A percentile compares a stretch with the other conserved stretches of the same genome.
phyloP scores from a whole-genome alignment of 1,140 invertebrate species.

The Schlechtendalia chinensis region DNA sequence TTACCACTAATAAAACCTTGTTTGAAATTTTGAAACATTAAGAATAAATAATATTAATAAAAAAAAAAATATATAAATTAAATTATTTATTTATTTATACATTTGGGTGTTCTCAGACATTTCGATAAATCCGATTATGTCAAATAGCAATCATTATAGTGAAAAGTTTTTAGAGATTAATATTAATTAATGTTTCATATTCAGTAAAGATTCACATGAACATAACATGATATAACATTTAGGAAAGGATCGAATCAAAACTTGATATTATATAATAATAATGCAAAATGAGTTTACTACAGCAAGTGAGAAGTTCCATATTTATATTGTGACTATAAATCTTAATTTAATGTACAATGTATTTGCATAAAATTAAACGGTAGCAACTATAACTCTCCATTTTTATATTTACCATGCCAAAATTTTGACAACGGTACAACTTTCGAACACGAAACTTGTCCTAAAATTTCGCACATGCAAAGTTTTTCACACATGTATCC shows the following conservation, averaged over 20 bases:
- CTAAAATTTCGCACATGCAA: constrained; percentile 92
- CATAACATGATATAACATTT: background rate
- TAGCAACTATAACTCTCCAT: constrained; percentile 52
- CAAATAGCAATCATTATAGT: too few relatives aligned
- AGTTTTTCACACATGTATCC: constrained; percentile 76
- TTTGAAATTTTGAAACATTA: too few relatives aligned
- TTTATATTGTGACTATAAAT: constrained; percentile 28
- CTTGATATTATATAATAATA: background rate
- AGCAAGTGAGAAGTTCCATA: background rate
- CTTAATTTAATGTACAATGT: background rate
- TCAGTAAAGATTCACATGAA: too few relatives aligned
- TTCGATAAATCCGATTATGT: too few relatives aligned
- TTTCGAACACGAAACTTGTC: constrained; percentile 87
- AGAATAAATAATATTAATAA: too few relatives aligned
- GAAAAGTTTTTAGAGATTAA: too few relatives aligned
- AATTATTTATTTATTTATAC: too few relatives aligned
- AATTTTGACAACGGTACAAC: constrained; percentile 76
- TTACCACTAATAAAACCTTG: too few relatives aligned
- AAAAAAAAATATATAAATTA: too few relatives aligned
- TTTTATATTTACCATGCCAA: constrained; percentile 78
- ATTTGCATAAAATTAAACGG: constrained; percentile 4
- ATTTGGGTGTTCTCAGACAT: too few relatives aligned
- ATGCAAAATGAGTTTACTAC: background rate
- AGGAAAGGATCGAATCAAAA: background rate
- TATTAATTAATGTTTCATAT: too few relatives aligned